A percentile compares a stretch with the other conserved stretches of the same genome.
phyloP scores from a whole-genome alignment of 2,113 vertebrate species.

The Aepyceros melampus region DNA sequence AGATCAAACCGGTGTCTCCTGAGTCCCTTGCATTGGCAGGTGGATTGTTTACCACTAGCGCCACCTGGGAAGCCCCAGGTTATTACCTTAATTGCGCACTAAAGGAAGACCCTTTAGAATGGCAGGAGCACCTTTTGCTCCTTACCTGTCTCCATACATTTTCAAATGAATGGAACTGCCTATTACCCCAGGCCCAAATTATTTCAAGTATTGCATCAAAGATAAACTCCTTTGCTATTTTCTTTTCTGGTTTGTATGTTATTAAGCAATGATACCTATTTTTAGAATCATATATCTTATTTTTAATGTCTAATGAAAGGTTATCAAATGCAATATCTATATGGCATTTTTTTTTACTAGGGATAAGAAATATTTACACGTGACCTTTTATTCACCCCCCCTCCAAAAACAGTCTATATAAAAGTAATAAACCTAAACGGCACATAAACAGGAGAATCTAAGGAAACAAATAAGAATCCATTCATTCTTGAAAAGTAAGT shows the following conservation, averaged over 20 bases:
- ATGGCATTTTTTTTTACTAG: background rate
- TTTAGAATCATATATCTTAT: background rate
- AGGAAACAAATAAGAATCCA: background rate
- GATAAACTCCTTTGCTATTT: background rate
- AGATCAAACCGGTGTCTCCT: background rate
- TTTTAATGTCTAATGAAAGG: background rate
- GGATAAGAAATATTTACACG: background rate
- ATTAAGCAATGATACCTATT: background rate
- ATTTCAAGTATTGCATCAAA: background rate
- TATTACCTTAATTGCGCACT: background rate
- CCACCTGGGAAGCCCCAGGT: background rate
- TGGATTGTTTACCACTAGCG: background rate
- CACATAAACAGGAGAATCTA: background rate
- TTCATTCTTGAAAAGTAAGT: background rate
- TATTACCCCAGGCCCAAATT: background rate
- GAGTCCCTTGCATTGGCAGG: background rate
- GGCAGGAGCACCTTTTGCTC: background rate
- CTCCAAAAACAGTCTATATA: background rate
- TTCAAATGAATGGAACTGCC: background rate
- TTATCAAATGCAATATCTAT: background rate
- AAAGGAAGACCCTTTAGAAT: background rate
- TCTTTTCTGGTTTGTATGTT: background rate
- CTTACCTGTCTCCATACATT: background rate
- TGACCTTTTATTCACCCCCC: background rate
- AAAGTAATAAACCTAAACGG: background rate